phyloP scores from a whole-genome alignment of 2,888 invertebrate species.

The Seira ritae region DNA sequence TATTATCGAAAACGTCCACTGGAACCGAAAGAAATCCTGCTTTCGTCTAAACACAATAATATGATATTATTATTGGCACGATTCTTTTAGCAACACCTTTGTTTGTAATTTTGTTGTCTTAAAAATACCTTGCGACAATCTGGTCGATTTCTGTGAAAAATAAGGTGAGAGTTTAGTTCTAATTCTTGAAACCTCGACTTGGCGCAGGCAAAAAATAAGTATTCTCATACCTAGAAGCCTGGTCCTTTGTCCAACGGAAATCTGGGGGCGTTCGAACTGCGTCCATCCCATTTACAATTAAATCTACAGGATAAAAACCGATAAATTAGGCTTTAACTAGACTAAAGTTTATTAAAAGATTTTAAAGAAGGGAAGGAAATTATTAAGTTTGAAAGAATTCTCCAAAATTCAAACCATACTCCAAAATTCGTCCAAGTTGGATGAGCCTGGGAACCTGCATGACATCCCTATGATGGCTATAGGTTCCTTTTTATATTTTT shows the following conservation, averaged over 20 bases:
- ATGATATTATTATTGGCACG: too few relatives aligned
- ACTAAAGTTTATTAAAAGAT: too few relatives aligned
- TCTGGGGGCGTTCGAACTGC: slow-evolving; percentile 25
- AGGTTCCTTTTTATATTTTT: slow-evolving; percentile 28
- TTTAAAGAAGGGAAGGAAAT: too few relatives aligned
- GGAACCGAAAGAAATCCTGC: slow-evolving; percentile 56
- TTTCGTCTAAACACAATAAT: too few relatives aligned
- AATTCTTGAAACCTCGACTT: background rate
- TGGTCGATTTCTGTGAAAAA: background rate
- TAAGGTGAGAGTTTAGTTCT: background rate
- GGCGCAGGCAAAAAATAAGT: background rate
- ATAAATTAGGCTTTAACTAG: too few relatives aligned
- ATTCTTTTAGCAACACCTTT: too few relatives aligned
- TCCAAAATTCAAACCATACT: too few relatives aligned
- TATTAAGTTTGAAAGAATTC: too few relatives aligned
- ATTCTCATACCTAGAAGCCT: background rate
- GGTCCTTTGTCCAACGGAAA: slow-evolving; percentile 37
- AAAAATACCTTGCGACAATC: slow-evolving; percentile 34
- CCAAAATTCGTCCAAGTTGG: slow-evolving; percentile 47
- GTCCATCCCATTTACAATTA: slow-evolving; percentile 28
- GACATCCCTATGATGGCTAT: slow-evolving; percentile 58
- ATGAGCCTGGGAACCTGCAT: slow-evolving; percentile 45
- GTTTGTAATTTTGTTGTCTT: too few relatives aligned
- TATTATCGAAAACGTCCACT: slow-evolving; percentile 49
- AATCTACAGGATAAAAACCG: too few relatives aligned